Percentiles rank a stretch among this genome's conserved stretches.
phyloP scores from a whole-genome alignment of 2,888 invertebrate species.

The Leptinotarsa haldemani region DNA sequence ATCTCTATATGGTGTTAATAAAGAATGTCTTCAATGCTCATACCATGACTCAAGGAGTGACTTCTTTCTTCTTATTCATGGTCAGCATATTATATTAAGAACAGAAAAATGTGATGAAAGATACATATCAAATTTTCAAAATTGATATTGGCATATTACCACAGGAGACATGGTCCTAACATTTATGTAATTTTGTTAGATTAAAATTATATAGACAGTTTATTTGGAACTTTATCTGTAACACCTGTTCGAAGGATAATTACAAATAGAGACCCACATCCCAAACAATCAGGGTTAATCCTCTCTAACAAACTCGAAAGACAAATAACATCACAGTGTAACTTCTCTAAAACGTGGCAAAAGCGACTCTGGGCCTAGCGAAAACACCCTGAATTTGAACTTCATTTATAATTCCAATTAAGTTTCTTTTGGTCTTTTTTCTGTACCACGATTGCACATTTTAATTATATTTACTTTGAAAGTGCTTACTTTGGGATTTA shows the following conservation, averaged over 20 bases:
- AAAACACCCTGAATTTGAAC: constrained; percentile 29
- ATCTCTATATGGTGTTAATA: no score
- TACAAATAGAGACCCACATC: constrained; percentile 14
- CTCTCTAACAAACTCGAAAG: constrained; percentile 22
- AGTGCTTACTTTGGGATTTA: constrained; percentile 52
- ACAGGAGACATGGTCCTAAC: background rate
- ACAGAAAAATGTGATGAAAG: no score
- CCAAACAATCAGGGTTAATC: constrained; percentile 11
- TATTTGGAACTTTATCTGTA: background rate
- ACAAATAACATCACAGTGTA: constrained; percentile 20
- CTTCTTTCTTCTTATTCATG: no score
- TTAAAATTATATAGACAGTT: background rate
- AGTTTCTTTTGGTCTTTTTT: constrained; percentile 48
- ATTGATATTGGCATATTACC: background rate
- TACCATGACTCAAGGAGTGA: no score
- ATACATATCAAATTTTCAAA: no score
- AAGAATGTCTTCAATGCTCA: no score
- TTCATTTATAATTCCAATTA: constrained; percentile 51
- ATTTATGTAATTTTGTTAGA: background rate
- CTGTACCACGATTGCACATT: constrained; percentile 38
- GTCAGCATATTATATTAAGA: no score
- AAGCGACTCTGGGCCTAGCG: background rate
- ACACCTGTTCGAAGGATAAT: background rate
- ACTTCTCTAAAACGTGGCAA: constrained; percentile 6
- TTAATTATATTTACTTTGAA: constrained; percentile 53